Evolutionary conservation across 2,888 invertebrate species (phyloP), one percentile per base, ranked within the genome.

Genomic region (Phortica magna): DNA sequence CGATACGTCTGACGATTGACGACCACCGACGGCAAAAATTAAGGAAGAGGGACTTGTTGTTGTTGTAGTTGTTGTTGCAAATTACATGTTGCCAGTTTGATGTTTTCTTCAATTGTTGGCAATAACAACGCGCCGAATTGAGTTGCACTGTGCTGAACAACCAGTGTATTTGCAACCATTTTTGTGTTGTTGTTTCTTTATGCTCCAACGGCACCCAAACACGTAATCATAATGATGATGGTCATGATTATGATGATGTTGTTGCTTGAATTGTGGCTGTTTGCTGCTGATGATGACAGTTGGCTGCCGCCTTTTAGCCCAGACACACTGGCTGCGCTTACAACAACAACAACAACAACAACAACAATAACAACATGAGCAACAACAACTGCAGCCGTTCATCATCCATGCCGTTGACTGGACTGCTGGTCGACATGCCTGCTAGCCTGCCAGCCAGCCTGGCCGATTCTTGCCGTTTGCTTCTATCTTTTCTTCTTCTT

Each of bases 51-150:
- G 31, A 31, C 2, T 31, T 31, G 31, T 31, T 31, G 31, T 31
- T 31, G 31, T 31, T 31, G 31, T 31, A 2, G 31, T 31, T 31
- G 31, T 31, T 31, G 31, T 31, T 31, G 31, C 31, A 86, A 86
- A 86, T 86, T 86, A 84, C 82, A 88, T 80, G 85, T 88, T 86
- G 80, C 83, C 80, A 80, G 84, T 81, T 81, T 84, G 81, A 86
- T 86, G 83, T 88, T 87, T 86, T 86, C 88, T 88, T 77, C 88
- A 88, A 86, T 86, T 86, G 86, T 83, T 80, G 81, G 48, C 83
- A 83, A 82, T 80, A 83, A 75, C 78, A 84, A 68, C 80, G 41
- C 10, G n/a, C 17, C 43, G 43, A 9, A 31, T 31, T 31, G 31
- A 31, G 31, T 31, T 31, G 71, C n/a, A n/a, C n/a, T n/a, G n/a